These are phyloP conservation scores for Drosophila lacertosa DNA, from an alignment of 1,140 invertebrate genomes.

Conservation along the genomic window DNA sequence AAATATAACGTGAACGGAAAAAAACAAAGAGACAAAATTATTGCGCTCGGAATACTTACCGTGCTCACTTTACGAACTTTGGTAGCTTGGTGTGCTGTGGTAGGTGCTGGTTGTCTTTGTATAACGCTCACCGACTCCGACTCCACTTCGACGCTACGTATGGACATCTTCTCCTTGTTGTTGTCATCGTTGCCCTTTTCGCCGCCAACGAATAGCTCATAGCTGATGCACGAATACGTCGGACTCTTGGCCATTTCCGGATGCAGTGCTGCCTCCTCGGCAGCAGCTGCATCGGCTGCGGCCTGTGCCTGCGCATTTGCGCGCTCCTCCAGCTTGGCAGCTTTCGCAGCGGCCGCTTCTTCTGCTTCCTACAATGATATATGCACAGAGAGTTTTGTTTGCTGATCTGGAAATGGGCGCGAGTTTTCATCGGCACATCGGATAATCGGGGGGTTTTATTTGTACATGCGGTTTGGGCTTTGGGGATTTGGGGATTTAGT, in stretches of 20 bases:
- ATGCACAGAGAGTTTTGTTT: slow-evolving; percentile 36
- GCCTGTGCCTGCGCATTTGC: slow-evolving; percentile 88
- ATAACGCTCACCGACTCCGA: slow-evolving; percentile 94
- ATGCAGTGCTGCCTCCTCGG: slow-evolving; percentile 87
- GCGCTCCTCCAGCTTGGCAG: slow-evolving; percentile 89
- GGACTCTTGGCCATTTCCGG: slow-evolving; percentile 91
- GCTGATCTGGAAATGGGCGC: slow-evolving; percentile 22
- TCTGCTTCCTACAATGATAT: slow-evolving; percentile 89
- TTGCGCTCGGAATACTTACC: slow-evolving; percentile 88
- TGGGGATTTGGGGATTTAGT: not conserved
- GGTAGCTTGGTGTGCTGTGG: slow-evolving; percentile 85
- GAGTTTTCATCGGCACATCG: slow-evolving; percentile 24
- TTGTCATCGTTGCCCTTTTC: slow-evolving; percentile 94
- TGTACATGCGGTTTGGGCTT: not conserved
- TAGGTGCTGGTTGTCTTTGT: slow-evolving; percentile 87
- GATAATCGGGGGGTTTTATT: not conserved
- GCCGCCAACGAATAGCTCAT: slow-evolving; percentile 94
- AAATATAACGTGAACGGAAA: slow-evolving; percentile 21
- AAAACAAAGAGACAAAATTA: slow-evolving; percentile 54
- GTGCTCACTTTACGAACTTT: slow-evolving; percentile 95
- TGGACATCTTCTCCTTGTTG: slow-evolving; percentile 95
- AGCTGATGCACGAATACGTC: slow-evolving; percentile 94
- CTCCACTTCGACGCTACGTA: slow-evolving; percentile 92
- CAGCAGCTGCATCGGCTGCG: slow-evolving; percentile 86
- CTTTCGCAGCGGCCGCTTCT: slow-evolving; percentile 90